These are phyloP conservation scores for Tenrec ecaudatus DNA, from an alignment of 2,113 vertebrate species.

Conservation along the genomic window DNA sequence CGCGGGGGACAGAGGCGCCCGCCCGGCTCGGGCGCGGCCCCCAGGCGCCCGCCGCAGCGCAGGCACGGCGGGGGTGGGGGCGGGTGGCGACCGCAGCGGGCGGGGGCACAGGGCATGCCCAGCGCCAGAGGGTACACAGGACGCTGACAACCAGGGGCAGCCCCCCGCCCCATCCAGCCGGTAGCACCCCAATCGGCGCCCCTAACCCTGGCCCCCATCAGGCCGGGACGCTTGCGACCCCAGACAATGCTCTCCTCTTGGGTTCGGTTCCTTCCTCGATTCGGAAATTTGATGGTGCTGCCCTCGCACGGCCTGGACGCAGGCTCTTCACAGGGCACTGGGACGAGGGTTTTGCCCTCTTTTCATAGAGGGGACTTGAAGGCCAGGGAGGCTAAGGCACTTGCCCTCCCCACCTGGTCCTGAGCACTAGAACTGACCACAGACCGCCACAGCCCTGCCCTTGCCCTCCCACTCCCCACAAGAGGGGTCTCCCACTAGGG, in stretches of 20 bases:
- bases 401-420: no score
- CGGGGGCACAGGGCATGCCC: background rate
- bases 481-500: background rate
- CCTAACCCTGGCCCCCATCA: background rate
- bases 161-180: background rate
- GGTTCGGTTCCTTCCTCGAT: background rate
- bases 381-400: background rate
- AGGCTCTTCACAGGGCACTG: background rate
- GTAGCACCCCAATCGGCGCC: background rate
- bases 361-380: background rate
- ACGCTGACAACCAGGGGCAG: background rate
- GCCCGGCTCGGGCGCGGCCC: background rate
- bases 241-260: background rate
- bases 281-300: no score
- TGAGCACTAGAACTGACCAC: background rate
- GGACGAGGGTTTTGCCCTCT: background rate
- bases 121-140: background rate
- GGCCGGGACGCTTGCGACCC: background rate
- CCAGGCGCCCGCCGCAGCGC: background rate
- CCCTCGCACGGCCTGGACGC: no score
- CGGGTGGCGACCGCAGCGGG: background rate
- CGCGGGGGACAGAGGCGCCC: constrained; percentile 42
- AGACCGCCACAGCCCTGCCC: background rate
- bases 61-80: no score
- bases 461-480: background rate